A percentile compares a stretch with the other conserved stretches of the same genome.
Evolutionary conservation across 2,113 vertebrate genomes (phyloP).

Genomic region (Hemibagrus wyckioides): DNA sequence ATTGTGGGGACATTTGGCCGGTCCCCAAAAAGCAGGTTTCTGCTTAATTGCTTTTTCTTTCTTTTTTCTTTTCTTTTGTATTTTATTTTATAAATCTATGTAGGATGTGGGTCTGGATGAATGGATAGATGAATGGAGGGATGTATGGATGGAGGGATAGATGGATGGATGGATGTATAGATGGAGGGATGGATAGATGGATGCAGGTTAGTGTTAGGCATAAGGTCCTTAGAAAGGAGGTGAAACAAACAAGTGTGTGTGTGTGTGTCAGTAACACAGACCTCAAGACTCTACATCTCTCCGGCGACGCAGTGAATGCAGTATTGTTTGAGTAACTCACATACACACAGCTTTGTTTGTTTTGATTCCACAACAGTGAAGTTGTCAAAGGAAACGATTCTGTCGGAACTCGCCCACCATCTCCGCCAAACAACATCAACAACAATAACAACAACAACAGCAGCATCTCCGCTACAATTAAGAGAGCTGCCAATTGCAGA

Average conservation of each 20-base stretch:
- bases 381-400: conserved; percentile 45
- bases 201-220: neutral
- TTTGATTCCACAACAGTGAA: conserved; percentile 36
- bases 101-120: too few relatives aligned
- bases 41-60: neutral
- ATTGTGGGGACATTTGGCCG: neutral
- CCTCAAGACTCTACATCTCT: neutral
- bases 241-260: neutral
- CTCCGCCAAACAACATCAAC: neutral
- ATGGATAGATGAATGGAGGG: too few relatives aligned
- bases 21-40: neutral
- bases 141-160: too few relatives aligned
- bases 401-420: conserved; percentile 18
- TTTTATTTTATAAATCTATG: neutral
- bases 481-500: conserved; percentile 40
- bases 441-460: conserved; percentile 7
- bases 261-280: neutral
- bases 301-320: neutral
- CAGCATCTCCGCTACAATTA: conserved; percentile 47
- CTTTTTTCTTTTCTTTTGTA: neutral
- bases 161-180: too few relatives aligned
- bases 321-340: neutral
- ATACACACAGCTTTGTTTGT: conserved; percentile 39
- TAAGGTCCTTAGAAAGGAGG: neutral
- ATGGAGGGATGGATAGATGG: too few relatives aligned